Base-by-base conservation (phyloP, 2,113 vertebrate genomes). In the Vidua chalybeata region DNA sequence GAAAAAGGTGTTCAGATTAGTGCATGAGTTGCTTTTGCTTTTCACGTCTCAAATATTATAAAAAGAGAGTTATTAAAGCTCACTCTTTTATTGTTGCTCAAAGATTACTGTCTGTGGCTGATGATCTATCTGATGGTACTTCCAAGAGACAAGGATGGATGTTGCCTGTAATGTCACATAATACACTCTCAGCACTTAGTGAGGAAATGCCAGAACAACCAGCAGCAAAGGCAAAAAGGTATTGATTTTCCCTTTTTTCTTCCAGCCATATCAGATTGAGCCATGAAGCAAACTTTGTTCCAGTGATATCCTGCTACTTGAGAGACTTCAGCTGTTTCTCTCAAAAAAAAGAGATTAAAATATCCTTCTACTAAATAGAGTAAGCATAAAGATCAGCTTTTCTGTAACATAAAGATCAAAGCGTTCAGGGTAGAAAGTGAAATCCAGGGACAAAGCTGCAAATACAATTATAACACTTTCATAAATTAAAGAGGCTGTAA, bases 221-320 rank as follows among this genome's bases (percentile, higher is more conserved):
- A 66, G 95, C 95, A 86, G 66, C 90, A 69, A 96, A 97, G 58
- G 61, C 81, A 63, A 97, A 98, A 96, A 98, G 98, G 98, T 99
- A 97, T 59, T n/a, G 27, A 67, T 75, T 87, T 91, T 91, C 33
- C 37, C 41, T n/a, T 80, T 5, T 81, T 93, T 87, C 59, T 62
- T 58, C 49, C 67, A 46, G 81, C 69, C 33, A 45, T 81, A 76
- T 14, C 54, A 41, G 64, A 64, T 55, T 80, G 55, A 89, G 87
- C 59, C 45, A 80, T 23, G 10, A 75, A 37, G 62, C 37, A 35
- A 72, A 89, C 77, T 95, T 93, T 9, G 3, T 71, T 69, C n/a
- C 61, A 89, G 28, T 41, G 28, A 78, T 82, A 87, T 52, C 35
- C 59, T 84, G 46, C 71, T 31, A 63, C 30, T 84, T 39, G 56